A percentile compares a stretch with the other conserved stretches of the same genome.
phyloP scores from a whole-genome alignment of 2,113 vertebrate genomes.

The Ophiodon elongatus region DNA sequence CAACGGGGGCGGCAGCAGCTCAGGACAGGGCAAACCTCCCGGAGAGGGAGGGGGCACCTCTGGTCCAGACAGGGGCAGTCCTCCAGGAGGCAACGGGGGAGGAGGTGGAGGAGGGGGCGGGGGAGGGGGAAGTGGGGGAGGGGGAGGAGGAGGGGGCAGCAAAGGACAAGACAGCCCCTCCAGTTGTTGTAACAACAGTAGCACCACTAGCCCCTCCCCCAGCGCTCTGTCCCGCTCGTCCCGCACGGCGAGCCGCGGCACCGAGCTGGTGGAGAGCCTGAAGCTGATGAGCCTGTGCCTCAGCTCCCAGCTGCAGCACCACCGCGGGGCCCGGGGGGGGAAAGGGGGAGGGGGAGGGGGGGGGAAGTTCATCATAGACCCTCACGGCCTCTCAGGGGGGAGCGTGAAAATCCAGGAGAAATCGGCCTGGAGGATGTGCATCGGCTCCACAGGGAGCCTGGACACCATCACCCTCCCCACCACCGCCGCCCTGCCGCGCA shows the following conservation, averaged over 20 bases:
- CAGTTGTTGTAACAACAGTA: slow-evolving; percentile 81
- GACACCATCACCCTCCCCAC: slow-evolving; percentile 81
- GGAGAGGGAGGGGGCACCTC: slow-evolving; percentile 83
- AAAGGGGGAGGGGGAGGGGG: slow-evolving; percentile 2
- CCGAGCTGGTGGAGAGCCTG: slow-evolving; percentile 93
- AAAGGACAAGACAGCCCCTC: slow-evolving; percentile 88
- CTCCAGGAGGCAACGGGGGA: slow-evolving; percentile 81
- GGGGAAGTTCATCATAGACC: slow-evolving; percentile 89
- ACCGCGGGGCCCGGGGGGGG: slow-evolving; percentile 45
- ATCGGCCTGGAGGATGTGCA: slow-evolving; percentile 94
- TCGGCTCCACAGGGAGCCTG: slow-evolving; percentile 83
- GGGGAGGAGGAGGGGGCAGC: slow-evolving; percentile 81
- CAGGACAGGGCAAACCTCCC: slow-evolving; percentile 86
- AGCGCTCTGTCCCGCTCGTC: slow-evolving; percentile 78
- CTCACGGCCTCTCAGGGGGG: slow-evolving; percentile 84
- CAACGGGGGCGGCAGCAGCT: slow-evolving; percentile 82
- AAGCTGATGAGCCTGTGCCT: slow-evolving; percentile 95
- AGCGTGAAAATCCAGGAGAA: slow-evolving; percentile 94
- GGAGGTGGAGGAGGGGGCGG: slow-evolving; percentile 82
- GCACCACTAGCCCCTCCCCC: slow-evolving; percentile 81
- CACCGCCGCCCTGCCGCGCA: slow-evolving; percentile 48
- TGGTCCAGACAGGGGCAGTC: slow-evolving; percentile 86
- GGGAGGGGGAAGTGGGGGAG: slow-evolving; percentile 82
- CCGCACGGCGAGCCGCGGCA: slow-evolving; percentile 82
- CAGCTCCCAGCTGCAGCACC: slow-evolving; percentile 89